phyloP scores from a whole-genome alignment of 2,113 vertebrate species.

The Phylloscopus trochiloides region DNA sequence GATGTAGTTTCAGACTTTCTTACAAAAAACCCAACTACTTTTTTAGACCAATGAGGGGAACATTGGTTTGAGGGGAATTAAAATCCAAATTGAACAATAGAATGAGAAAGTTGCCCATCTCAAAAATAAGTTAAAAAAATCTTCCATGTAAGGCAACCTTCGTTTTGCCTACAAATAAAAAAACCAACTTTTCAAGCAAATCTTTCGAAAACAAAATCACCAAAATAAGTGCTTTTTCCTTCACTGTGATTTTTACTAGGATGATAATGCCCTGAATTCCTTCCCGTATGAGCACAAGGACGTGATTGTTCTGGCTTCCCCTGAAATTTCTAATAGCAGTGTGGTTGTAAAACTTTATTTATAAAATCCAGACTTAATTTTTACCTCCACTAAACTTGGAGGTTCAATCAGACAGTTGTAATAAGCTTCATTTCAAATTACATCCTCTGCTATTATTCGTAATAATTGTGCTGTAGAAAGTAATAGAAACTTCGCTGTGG shows the following conservation, averaged over 20 bases:
- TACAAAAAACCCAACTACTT: not conserved
- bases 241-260: not conserved
- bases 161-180: not conserved
- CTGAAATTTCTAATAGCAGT: not conserved
- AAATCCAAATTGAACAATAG: not conserved
- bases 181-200: not conserved
- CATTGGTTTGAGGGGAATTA: not conserved
- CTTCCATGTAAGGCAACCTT: not conserved
- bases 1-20: not conserved
- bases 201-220: not conserved
- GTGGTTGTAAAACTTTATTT: not conserved
- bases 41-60: not conserved
- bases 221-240: not conserved
- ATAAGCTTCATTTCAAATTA: not conserved
- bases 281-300: not conserved
- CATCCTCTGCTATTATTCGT: not conserved
- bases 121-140: not conserved
- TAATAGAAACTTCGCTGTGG: not conserved
- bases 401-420: not conserved
- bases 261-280: not conserved
- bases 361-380: not conserved
- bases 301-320: not conserved
- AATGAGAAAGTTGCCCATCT: not conserved
- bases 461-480: not conserved
- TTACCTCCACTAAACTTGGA: not conserved